Conservation (phyloP, 2,888 invertebrate species). For the Leistus spinibarbis region DNA sequence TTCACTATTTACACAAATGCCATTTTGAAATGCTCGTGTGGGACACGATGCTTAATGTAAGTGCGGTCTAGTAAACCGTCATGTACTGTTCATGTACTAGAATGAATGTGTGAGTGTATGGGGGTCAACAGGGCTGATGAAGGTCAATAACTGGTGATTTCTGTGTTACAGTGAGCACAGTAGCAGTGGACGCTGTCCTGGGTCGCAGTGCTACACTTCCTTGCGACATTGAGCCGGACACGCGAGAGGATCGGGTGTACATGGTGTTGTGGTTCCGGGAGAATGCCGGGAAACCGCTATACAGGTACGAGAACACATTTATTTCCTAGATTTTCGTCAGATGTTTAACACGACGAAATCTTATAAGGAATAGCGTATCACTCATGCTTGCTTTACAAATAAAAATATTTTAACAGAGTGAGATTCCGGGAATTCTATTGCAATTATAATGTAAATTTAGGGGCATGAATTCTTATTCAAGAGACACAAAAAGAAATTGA, state of each 20-base stretch:
- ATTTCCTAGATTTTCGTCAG: neutral
- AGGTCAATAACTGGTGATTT: neutral
- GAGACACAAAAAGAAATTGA: too few relatives aligned
- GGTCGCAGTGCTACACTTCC: slow-evolving; percentile 84
- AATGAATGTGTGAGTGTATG: neutral
- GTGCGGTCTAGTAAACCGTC: neutral
- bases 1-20: slow-evolving; percentile 5
- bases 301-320: slow-evolving; percentile 69
- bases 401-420: too few relatives aligned
- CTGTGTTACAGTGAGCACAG: slow-evolving; percentile 66
- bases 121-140: slow-evolving; percentile 4
- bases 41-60: slow-evolving; percentile 9
- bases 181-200: slow-evolving; percentile 81
- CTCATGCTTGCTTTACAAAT: too few relatives aligned
- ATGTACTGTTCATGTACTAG: neutral
- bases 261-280: slow-evolving; percentile 93
- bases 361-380: too few relatives aligned
- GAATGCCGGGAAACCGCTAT: slow-evolving; percentile 84
- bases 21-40: slow-evolving; percentile 11
- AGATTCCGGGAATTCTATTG: too few relatives aligned
- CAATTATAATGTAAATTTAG: too few relatives aligned
- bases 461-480: too few relatives aligned
- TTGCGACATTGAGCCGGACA: slow-evolving; percentile 86
- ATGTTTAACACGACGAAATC: too few relatives aligned
- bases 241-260: slow-evolving; percentile 83